phyloP scores from a whole-genome alignment of 2,888 invertebrate species.

The Synanthedon andrenaeformis region DNA sequence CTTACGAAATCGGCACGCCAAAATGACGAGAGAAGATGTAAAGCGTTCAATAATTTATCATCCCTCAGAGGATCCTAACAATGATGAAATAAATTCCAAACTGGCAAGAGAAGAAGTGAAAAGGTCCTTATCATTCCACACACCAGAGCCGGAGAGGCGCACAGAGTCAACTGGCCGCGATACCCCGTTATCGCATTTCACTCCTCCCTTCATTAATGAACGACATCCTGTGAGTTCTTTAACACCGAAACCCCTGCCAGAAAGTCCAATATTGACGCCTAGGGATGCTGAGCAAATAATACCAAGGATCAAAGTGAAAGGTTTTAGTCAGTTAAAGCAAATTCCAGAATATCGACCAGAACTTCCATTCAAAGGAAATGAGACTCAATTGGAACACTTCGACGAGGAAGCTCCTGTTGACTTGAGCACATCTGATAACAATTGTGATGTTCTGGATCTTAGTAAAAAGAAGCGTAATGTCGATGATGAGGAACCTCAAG shows the following conservation, averaged over 20 bases:
- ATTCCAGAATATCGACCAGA: constrained; percentile 63
- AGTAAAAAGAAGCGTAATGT: constrained; percentile 77
- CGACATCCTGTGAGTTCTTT: constrained; percentile 55
- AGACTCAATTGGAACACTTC: constrained; percentile 42
- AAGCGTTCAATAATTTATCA: constrained; percentile 90
- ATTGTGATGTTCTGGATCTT: constrained; percentile 81
- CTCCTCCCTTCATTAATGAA: constrained; percentile 55
- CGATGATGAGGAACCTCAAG: constrained; percentile 43
- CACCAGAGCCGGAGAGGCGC: constrained; percentile 61
- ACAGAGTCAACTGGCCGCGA: constrained; percentile 47
- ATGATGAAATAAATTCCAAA: constrained; percentile 76
- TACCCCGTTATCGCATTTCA: constrained; percentile 54
- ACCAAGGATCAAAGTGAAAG: constrained; percentile 73
- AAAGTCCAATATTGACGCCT: constrained; percentile 34
- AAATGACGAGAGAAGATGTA: constrained; percentile 87
- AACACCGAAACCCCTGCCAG: constrained; percentile 42
- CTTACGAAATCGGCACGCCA: constrained; percentile 90
- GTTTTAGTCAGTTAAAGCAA: constrained; percentile 72
- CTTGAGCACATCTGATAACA: constrained; percentile 73
- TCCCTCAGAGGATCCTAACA: constrained; percentile 86
- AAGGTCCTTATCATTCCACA: constrained; percentile 66
- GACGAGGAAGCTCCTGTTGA: constrained; percentile 75
- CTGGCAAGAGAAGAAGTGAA: constrained; percentile 66
- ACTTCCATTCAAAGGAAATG: constrained; percentile 37
- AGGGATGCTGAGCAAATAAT: constrained; percentile 46